These are phyloP conservation scores for Trypoxylus dichotomus DNA, from an alignment of 1,140 invertebrate genomes.

Conservation along the genomic window DNA sequence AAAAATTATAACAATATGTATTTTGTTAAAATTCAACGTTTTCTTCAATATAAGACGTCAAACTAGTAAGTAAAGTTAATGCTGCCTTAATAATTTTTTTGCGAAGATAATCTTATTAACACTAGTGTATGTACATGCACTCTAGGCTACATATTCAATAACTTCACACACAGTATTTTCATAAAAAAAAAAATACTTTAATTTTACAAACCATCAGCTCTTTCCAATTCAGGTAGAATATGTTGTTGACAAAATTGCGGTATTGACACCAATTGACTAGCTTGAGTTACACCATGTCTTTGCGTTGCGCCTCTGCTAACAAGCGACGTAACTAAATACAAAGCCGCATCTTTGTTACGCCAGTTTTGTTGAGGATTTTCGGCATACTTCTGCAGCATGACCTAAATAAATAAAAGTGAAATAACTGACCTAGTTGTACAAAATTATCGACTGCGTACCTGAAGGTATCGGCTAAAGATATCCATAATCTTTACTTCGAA, in stretches of 20 bases:
- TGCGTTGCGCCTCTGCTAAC: slow-evolving; percentile 90
- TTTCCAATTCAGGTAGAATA: slow-evolving; percentile 82
- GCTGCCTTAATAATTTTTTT: no score
- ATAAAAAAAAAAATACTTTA: no score
- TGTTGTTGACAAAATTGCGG: slow-evolving; percentile 84
- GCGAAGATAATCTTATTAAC: no score
- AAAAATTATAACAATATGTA: no score
- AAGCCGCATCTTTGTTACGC: slow-evolving; percentile 93
- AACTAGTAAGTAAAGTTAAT: no score
- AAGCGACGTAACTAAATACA: slow-evolving; percentile 94
- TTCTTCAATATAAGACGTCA: no score
- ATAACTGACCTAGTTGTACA: not conserved
- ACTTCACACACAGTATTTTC: no score
- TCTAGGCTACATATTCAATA: no score
- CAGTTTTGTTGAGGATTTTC: slow-evolving; percentile 78
- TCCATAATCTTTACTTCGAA: slow-evolving; percentile 92
- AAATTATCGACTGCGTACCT: slow-evolving; percentile 48
- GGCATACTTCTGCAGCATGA: slow-evolving; percentile 78
- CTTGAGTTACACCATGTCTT: slow-evolving; percentile 88
- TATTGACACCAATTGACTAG: slow-evolving; percentile 86
- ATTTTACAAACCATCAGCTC: slow-evolving; percentile 63
- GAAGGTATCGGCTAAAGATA: slow-evolving; percentile 89
- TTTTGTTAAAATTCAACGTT: no score
- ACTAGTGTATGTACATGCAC: no score
- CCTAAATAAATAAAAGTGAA: slow-evolving; percentile 56